Base-by-base conservation (phyloP, 92 coral and sea anemone genomes). In the Epizoanthus illoricatus region DNA sequence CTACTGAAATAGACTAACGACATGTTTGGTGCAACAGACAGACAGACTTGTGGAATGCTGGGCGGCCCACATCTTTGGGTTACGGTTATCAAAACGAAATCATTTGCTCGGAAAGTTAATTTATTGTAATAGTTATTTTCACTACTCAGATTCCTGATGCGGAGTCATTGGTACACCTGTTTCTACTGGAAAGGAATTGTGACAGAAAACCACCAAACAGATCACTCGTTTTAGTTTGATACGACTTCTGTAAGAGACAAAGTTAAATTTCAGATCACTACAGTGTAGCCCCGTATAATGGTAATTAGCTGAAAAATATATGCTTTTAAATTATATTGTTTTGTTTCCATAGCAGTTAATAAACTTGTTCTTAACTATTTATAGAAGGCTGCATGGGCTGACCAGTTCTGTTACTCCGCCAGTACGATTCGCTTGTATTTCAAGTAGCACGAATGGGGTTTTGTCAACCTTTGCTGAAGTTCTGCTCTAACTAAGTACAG, bases 21-120 rank as follows among this genome's bases (percentile, higher is more conserved):
- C 16, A 20, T 63, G 21, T 78, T 78, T 63, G n/a, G 20, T 62
- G 23, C 23, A 78, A 78, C 82, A 78, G 71, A 70, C 21, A 21
- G 71, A 63, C 82, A 78, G 82, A 78, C n/a, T 40, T 33, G 82
- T 64, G 70, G 82, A 43, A 78, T 78, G 71, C 71, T 21, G 71
- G 61, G 19, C 71, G 71, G 71, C 41, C 58, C 23, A 40, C 20
- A 8, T 40, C 71, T 36, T 55, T 13, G 17, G n/a, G 70, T 64
- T 64, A 43, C 15, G 54, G 59, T 64, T 64, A 61, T 78, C 43
- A 63, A 57, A 74, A 78, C 45, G 69, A 64, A 78, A 63, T 78
- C 82, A 78, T 42, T 78, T 62, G 72, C 59, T 63, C 71, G 82
- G 70, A 63, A 78, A 78, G 67, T 43, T 60, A 64, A 64, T 49